Evolutionary conservation across 2,888 invertebrate species (phyloP).

Genomic region (Caenorhabditis sinica): DNA sequence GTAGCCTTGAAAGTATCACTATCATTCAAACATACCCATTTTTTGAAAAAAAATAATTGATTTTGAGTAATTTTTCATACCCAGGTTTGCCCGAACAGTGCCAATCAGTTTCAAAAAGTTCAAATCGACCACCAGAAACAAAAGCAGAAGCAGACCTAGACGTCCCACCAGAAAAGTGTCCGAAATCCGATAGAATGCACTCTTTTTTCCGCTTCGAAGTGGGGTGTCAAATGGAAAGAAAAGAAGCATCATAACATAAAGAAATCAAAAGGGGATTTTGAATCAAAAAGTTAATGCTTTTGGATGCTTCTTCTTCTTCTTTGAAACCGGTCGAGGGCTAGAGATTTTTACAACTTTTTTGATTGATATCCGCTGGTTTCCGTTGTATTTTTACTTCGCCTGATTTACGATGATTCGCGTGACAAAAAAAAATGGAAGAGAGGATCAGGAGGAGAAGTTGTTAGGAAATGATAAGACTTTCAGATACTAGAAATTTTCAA

Average conservation of each 20-base stretch:
- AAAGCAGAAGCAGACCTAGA: background rate
- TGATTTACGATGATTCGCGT: conserved; percentile 42
- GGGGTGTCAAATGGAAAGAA: conserved; percentile 26
- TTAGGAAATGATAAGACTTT: background rate
- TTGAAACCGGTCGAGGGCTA: conserved; percentile 25
- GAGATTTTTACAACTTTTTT: conserved; percentile 55
- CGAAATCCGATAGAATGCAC: conserved; percentile 37
- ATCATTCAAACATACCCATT: no score
- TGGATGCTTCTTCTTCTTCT: conserved; percentile 6
- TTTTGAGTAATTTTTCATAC: no score
- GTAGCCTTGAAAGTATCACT: no score
- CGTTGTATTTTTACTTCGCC: conserved; percentile 20
- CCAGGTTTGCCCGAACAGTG: no score
- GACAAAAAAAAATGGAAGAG: background rate
- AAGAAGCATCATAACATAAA: conserved; percentile 32
- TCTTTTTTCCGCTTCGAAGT: background rate
- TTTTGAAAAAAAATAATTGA: no score
- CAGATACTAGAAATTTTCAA: no score
- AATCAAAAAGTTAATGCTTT: conserved; percentile 52
- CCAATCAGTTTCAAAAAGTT: no score
- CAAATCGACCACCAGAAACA: background rate
- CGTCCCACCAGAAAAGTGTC: conserved; percentile 23
- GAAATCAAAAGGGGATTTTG: conserved; percentile 19
- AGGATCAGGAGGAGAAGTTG: background rate
- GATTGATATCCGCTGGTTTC: conserved; percentile 52